phyloP scores from a whole-genome alignment of 2,797 vertebrate species.

The Cygnus olor region DNA sequence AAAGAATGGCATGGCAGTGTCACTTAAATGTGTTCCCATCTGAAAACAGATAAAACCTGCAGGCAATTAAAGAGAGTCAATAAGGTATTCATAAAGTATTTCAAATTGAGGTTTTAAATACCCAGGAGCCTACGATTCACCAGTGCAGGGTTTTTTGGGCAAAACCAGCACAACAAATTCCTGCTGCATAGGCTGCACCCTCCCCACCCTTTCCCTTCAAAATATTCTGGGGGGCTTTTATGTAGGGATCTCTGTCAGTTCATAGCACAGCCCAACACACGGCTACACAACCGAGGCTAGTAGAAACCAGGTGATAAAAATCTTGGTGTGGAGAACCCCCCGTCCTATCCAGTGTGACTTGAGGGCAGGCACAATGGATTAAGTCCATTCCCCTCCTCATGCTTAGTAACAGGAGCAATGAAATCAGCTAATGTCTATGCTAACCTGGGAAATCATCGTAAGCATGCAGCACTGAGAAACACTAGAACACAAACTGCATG shows the following conservation, averaged over 20 bases:
- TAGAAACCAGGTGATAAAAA: background rate
- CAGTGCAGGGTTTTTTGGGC: background rate
- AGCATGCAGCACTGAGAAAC: background rate
- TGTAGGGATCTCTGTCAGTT: background rate
- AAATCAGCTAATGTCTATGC: fast-evolving
- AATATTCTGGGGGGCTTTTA: background rate
- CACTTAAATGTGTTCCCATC: background rate
- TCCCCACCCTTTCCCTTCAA: background rate
- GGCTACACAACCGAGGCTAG: background rate
- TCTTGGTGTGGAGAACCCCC: background rate
- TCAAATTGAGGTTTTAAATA: background rate
- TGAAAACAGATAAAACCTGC: background rate
- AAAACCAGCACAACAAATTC: background rate
- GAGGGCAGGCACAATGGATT: background rate
- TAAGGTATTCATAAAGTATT: background rate
- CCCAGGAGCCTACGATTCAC: fast-evolving
- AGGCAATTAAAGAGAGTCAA: background rate
- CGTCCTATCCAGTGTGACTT: background rate
- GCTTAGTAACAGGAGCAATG: background rate
- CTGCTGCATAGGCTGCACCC: background rate
- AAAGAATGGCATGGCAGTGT: background rate
- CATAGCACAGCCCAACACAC: background rate
- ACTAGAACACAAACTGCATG: background rate
- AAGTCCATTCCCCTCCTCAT: background rate
- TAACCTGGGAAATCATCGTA: background rate